Percentiles rank a stretch among this genome's conserved stretches.
Evolutionary conservation across 2,888 invertebrate genomes (phyloP).

Genomic region (Patella pellucida): DNA sequence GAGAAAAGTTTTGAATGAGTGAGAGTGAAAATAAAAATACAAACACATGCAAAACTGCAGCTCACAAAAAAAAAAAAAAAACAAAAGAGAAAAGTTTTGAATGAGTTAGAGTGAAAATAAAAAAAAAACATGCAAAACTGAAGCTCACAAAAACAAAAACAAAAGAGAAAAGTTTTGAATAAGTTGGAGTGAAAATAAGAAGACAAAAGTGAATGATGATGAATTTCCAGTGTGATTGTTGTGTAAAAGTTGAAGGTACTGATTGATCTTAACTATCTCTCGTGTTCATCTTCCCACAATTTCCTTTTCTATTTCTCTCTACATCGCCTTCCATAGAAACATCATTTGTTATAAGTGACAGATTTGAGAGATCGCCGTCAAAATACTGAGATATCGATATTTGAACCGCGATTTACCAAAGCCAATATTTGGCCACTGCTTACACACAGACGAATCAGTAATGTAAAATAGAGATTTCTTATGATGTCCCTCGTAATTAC

Average conservation of each 20-base stretch:
- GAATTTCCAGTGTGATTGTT: no score
- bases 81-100: no score
- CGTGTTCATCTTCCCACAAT: constrained; percentile 1
- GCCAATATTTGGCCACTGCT: constrained; percentile 3
- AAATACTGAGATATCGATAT: constrained; percentile 10
- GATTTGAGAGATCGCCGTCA: constrained; percentile 2
- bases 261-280: constrained; percentile 1
- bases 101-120: no score
- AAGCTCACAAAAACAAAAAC: no score
- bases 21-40: no score
- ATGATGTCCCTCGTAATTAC: background rate
- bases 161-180: no score
- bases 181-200: no score
- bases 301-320: constrained; percentile 5
- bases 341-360: constrained; percentile 3
- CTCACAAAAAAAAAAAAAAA: no score
- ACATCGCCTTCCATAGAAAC: background rate
- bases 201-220: no score
- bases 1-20: no score
- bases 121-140: no score
- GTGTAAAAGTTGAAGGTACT: background rate
- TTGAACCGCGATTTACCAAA: background rate
- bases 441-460: background rate
- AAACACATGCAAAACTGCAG: no score
- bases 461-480: background rate